phyloP scores from a whole-genome alignment of 2,888 invertebrate species.

The Orthonevra nobilis region DNA sequence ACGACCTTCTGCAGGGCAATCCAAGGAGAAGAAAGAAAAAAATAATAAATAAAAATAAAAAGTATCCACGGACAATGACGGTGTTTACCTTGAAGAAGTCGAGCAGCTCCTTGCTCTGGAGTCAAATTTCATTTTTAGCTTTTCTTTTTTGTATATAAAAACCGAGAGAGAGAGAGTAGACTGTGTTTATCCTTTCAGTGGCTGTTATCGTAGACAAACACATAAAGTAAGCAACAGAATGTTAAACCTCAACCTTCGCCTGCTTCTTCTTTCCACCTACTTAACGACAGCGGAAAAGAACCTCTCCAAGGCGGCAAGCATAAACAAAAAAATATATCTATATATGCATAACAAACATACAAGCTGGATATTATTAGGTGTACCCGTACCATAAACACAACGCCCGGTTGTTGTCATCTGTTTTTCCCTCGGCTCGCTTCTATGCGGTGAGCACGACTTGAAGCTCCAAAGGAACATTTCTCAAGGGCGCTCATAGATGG shows the following conservation, averaged over 20 bases:
- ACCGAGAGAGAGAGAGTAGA: conserved; percentile 37
- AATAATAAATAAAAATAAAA: background rate
- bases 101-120: conserved; percentile 17
- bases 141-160: too few species aligned
- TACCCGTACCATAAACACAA: conserved; percentile 11
- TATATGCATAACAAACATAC: conserved; percentile 41
- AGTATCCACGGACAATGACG: conserved; percentile 60
- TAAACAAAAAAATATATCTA: too few species aligned
- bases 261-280: conserved; percentile 10
- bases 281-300: conserved; percentile 39
- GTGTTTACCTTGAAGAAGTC: conserved; percentile 66
- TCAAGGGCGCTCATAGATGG: background rate
- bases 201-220: conserved; percentile 70
- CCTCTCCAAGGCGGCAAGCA: background rate
- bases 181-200: conserved; percentile 67
- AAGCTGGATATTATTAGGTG: conserved; percentile 35
- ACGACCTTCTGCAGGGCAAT: conserved; percentile 32
- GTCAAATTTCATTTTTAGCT: conserved; percentile 62
- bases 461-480: conserved; percentile 40
- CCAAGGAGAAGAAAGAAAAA: conserved; percentile 16
- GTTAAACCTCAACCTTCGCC: conserved; percentile 33
- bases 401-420: conserved; percentile 26
- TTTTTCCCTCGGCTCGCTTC: conserved; percentile 18
- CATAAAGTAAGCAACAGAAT: conserved; percentile 68
- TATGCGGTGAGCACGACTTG: conserved; percentile 25